phyloP scores from a whole-genome alignment of 2,797 vertebrate genomes.

The Mus spretus region DNA sequence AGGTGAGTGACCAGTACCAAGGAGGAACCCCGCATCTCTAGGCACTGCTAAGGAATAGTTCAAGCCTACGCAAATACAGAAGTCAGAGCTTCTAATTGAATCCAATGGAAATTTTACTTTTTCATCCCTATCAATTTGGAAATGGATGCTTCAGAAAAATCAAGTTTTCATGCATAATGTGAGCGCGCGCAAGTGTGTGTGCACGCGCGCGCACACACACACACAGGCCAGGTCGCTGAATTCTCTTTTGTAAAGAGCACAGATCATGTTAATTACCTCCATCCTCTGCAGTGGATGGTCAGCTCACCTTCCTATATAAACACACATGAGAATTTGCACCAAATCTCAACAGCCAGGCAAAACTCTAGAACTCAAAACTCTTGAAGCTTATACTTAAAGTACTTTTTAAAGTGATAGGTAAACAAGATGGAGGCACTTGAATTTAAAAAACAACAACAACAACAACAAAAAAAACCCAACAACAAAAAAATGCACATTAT shows the following conservation, averaged over 20 bases:
- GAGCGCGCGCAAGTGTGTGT: too few species aligned
- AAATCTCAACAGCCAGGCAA: conserved; percentile 67
- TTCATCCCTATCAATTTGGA: conserved; percentile 68
- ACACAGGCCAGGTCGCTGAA: conserved; percentile 39
- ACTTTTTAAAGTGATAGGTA: conserved; percentile 52
- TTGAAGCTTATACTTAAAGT: conserved; percentile 72
- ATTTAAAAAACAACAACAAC: conserved; percentile 47
- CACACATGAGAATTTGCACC: conserved; percentile 43
- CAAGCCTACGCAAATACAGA: background rate
- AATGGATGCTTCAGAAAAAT: conserved; percentile 61
- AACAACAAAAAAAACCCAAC: background rate
- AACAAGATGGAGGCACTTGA: conserved; percentile 76
- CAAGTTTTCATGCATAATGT: background rate
- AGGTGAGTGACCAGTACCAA: conserved; percentile 72
- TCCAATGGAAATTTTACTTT: conserved; percentile 53
- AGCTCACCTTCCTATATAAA: conserved; percentile 68
- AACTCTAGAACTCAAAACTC: conserved; percentile 67
- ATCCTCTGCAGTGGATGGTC: conserved; percentile 64
- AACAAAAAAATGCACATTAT: background rate
- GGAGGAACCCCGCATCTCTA: conserved; percentile 48
- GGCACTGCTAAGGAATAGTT: background rate
- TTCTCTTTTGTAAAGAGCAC: conserved; percentile 67
- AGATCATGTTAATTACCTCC: conserved; percentile 53
- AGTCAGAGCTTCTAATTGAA: conserved; percentile 37
- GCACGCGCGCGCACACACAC: background rate